These are phyloP conservation scores for Morpho achilles DNA, from an alignment of 2,888 invertebrate genomes.

Conservation along the genomic window DNA sequence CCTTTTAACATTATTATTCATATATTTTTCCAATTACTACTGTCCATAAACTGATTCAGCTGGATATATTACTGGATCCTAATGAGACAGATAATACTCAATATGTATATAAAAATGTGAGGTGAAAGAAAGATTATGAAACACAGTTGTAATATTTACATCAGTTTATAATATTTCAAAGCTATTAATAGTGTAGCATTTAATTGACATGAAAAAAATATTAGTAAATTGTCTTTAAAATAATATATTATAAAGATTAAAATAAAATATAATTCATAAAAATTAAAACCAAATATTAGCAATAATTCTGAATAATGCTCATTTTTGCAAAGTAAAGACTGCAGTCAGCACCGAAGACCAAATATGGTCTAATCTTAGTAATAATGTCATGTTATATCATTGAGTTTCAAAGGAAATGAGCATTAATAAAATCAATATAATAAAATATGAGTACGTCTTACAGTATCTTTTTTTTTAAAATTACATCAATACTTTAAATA, in stretches of 20 bases:
- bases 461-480: conserved; percentile 32
- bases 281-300: conserved; percentile 35
- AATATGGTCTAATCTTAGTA: conserved; percentile 22
- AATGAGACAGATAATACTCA: no score
- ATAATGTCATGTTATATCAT: conserved; percentile 35
- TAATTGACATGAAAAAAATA: conserved; percentile 69
- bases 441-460: conserved; percentile 30
- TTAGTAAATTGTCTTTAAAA: conserved; percentile 70
- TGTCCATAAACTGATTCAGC: no score
- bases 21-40: no score
- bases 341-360: conserved; percentile 35
- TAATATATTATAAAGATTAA: conserved; percentile 52
- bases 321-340: conserved; percentile 33
- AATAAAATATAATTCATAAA: conserved; percentile 52
- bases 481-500: conserved; percentile 69
- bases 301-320: conserved; percentile 41
- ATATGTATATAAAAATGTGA: no score
- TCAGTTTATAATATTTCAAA: conserved; percentile 31
- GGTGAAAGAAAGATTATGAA: conserved; percentile 7
- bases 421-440: conserved; percentile 24
- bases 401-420: conserved; percentile 27
- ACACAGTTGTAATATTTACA: conserved; percentile 19
- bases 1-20: no score
- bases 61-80: no score
- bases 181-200: conserved; percentile 45